These are phyloP conservation scores for Urechis unicinctus DNA, from an alignment of 2,888 invertebrate species.

Conservation along the genomic window DNA sequence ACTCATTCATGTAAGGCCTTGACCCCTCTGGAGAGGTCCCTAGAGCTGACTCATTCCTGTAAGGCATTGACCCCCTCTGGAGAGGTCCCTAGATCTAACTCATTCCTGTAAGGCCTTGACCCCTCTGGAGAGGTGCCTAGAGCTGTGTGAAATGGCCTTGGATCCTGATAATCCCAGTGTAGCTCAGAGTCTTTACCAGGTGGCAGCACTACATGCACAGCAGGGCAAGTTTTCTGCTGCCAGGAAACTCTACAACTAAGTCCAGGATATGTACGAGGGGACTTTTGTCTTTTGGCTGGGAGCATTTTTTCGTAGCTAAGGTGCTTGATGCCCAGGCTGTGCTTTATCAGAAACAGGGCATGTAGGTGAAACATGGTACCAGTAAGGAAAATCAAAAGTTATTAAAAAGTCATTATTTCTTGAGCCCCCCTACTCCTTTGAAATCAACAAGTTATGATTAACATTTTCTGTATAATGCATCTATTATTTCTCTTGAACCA, in stretches of 20 bases:
- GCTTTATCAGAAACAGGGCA: slow-evolving; percentile 47
- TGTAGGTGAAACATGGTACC: too few relatives aligned
- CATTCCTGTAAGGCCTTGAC: slow-evolving; percentile 44
- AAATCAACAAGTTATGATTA: too few relatives aligned
- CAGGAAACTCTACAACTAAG: slow-evolving; percentile 44
- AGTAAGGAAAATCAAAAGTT: too few relatives aligned
- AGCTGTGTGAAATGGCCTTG: slow-evolving; percentile 44
- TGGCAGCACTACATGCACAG: slow-evolving; percentile 43
- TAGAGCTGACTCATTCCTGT: too few relatives aligned
- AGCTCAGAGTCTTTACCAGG: slow-evolving; percentile 44
- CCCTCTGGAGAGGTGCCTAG: slow-evolving; percentile 44
- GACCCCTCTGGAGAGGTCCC: too few relatives aligned
- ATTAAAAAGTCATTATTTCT: too few relatives aligned
- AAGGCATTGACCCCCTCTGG: too few relatives aligned
- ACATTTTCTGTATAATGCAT: too few relatives aligned
- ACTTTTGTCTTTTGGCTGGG: slow-evolving; percentile 38
- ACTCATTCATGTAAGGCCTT: too few relatives aligned
- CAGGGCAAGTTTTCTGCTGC: slow-evolving; percentile 45
- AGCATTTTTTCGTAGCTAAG: slow-evolving; percentile 41
- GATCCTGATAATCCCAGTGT: slow-evolving; percentile 48
- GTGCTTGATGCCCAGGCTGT: slow-evolving; percentile 44
- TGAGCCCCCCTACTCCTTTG: too few relatives aligned
- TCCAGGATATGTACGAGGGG: slow-evolving; percentile 45
- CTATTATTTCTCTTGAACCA: too few relatives aligned
- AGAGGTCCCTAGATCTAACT: too few relatives aligned